Conservation (phyloP, 1,140 invertebrate genomes). For the Diabrotica virgifera region DNA sequence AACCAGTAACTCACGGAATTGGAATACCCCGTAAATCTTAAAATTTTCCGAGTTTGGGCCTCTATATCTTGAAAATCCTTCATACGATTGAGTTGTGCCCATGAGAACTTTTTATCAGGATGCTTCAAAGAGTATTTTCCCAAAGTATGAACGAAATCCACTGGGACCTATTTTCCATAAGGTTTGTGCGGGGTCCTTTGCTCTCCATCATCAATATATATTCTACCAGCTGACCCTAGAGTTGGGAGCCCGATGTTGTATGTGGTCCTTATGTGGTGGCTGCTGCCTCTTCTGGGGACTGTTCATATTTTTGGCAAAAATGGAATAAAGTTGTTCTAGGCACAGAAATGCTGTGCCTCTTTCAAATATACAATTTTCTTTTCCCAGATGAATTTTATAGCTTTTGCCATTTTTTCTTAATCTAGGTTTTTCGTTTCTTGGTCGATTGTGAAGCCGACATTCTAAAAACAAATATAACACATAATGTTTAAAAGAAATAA, state of each 20-base stretch:
- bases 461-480: background rate
- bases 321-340: background rate
- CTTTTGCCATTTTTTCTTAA: background rate
- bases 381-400: background rate
- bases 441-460: background rate
- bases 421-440: background rate
- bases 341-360: background rate
- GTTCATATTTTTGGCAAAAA: background rate
- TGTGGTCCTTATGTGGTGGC: background rate
- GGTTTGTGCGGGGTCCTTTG: too few relatives aligned
- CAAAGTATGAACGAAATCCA: too few relatives aligned
- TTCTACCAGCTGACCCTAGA: background rate
- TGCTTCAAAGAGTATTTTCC: too few relatives aligned
- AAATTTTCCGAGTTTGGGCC: too few relatives aligned
- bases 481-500: too few relatives aligned
- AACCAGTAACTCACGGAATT: too few relatives aligned
- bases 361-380: background rate
- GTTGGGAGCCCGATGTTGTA: background rate
- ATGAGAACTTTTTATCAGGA: too few relatives aligned
- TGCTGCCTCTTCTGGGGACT: background rate
- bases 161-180: too few relatives aligned
- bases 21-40: too few relatives aligned
- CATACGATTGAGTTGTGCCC: too few relatives aligned
- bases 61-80: too few relatives aligned
- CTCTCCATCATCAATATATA: background rate